A percentile compares a stretch with the other conserved stretches of the same genome.
phyloP scores from a whole-genome alignment of 2,113 vertebrate species.

The Sorex fumeus region DNA sequence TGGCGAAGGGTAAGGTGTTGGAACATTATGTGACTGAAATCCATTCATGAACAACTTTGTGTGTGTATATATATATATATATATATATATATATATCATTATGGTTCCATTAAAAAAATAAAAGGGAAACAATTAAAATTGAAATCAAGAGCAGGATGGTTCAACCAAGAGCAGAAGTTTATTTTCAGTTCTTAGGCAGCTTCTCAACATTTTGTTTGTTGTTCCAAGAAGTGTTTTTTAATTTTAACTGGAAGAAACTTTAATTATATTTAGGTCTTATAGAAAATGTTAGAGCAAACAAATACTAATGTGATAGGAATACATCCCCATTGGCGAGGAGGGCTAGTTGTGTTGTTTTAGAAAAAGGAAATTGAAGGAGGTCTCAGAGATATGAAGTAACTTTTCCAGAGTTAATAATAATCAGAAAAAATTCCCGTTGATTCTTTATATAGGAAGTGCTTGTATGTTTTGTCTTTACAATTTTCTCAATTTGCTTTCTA shows the following conservation, averaged over 20 bases:
- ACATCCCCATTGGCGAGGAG: not conserved
- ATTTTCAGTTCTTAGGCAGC: conserved; percentile 33
- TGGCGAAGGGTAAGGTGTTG: too few species aligned
- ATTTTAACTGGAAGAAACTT: conserved; percentile 48
- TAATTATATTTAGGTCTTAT: conserved; percentile 37
- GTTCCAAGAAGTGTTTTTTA: conserved; percentile 49
- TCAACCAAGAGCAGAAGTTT: not conserved
- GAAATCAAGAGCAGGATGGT: not conserved
- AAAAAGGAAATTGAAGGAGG: too few species aligned
- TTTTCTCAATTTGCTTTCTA: conserved; percentile 7
- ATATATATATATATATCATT: too few species aligned
- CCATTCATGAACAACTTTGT: too few species aligned
- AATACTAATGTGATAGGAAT: conserved; percentile 53
- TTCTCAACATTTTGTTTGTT: conserved; percentile 55
- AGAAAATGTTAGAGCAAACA: conserved; percentile 34
- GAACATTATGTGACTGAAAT: too few species aligned
- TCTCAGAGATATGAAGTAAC: conserved; percentile 19
- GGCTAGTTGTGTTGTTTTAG: not conserved
- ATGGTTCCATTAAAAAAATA: too few species aligned
- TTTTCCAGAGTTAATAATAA: conserved; percentile 21
- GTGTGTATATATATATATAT: too few species aligned
- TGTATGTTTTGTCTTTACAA: conserved; percentile 32
- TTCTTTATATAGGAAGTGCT: conserved; percentile 48
- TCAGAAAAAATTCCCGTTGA: not conserved
- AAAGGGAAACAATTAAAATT: too few species aligned